Percentiles rank a stretch among this genome's conserved stretches.
phyloP scores from a whole-genome alignment of 2,888 invertebrate species.

The Lochmaea crataegi region DNA sequence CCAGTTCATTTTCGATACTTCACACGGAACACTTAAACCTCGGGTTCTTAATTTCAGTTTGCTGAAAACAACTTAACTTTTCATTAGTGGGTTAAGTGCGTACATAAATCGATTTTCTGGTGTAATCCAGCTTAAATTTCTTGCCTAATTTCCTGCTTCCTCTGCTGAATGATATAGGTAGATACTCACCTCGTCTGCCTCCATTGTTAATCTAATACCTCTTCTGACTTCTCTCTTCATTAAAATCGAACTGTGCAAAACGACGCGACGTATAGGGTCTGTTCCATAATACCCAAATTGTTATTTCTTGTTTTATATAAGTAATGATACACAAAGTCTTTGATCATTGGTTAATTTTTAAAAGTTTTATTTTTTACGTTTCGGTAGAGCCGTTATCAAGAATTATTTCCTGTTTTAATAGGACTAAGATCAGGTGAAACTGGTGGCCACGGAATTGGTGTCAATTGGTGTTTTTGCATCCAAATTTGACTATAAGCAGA shows the following conservation, averaged over 20 bases:
- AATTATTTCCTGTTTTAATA: too few species aligned
- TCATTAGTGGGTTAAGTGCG: conserved; percentile 3
- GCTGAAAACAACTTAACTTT: conserved; percentile 2
- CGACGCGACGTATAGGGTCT: neutral
- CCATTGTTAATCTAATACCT: conserved; percentile 14
- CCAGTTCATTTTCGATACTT: neutral
- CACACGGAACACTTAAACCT: neutral
- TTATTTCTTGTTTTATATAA: neutral
- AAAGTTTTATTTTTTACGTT: too few species aligned
- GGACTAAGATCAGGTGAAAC: too few species aligned
- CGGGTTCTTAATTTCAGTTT: neutral
- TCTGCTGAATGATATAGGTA: conserved; percentile 5
- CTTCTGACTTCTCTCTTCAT: neutral
- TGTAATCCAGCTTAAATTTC: conserved; percentile 14
- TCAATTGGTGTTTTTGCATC: too few species aligned
- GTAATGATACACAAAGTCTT: too few species aligned
- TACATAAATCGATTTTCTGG: conserved; percentile 8
- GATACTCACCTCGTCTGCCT: neutral
- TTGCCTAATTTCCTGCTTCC: conserved; percentile 17
- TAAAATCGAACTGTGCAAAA: neutral
- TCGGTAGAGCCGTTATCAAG: too few species aligned
- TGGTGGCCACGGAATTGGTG: too few species aligned
- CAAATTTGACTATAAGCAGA: too few species aligned
- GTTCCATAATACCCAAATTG: neutral
- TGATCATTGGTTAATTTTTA: too few species aligned